Percentiles rank a stretch among this genome's conserved stretches.
These are phyloP conservation scores for Kryptolebias marmoratus DNA, from an alignment of 2,113 vertebrate species.

Conservation along the genomic window DNA sequence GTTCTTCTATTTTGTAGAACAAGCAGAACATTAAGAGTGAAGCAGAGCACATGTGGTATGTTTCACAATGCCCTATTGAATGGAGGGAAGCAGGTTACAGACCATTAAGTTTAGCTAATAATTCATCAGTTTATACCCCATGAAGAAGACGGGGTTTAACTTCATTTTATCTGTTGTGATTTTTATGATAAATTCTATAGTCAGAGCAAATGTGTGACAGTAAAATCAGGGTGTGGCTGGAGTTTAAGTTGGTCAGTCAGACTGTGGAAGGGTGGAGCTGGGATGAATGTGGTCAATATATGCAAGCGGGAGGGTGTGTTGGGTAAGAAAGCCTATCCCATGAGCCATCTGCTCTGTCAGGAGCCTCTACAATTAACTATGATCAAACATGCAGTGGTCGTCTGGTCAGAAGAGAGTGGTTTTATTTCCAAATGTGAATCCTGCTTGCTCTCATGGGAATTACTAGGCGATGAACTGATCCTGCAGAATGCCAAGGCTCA, in stretches of 20 bases:
- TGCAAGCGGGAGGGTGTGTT: conserved; percentile 57
- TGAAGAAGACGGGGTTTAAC: conserved; percentile 29
- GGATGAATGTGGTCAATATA: conserved; percentile 61
- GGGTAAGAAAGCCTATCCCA: conserved; percentile 44
- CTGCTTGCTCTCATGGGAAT: conserved; percentile 38
- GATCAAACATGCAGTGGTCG: conserved; percentile 65
- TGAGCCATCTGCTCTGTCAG: conserved; percentile 54
- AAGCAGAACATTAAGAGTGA: conserved; percentile 22
- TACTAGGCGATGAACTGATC: conserved; percentile 4
- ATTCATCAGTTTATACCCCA: conserved; percentile 31
- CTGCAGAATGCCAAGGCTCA: conserved; percentile 9
- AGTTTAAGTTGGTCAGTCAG: conserved; percentile 49
- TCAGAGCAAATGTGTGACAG: conserved; percentile 14
- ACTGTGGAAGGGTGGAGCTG: conserved; percentile 56
- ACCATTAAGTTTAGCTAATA: conserved; percentile 39
- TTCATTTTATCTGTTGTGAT: conserved; percentile 37
- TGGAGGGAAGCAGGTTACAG: conserved; percentile 10
- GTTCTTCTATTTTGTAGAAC: conserved; percentile 7
- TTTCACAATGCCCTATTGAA: conserved; percentile 33
- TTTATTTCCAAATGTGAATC: conserved; percentile 41
- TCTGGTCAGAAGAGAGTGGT: conserved; percentile 47
- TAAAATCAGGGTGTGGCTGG: conserved; percentile 47
- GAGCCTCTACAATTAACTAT: conserved; percentile 61
- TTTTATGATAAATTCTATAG: conserved; percentile 25
- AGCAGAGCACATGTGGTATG: neutral